Evolutionary conservation across 2,888 invertebrate genomes (phyloP).

Genomic region (Phrixothrix hirtus): DNA sequence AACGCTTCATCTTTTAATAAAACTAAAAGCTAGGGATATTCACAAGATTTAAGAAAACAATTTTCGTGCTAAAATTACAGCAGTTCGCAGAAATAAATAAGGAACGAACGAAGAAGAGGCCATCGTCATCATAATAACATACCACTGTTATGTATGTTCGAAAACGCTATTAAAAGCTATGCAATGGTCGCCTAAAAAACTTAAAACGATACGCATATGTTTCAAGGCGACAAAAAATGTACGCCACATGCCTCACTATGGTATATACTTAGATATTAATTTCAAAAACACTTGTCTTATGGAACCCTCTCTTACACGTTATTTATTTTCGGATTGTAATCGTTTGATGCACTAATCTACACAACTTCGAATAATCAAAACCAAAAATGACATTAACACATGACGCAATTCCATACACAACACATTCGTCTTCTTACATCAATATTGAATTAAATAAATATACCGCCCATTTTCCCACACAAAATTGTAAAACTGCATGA

Average conservation of each 20-base stretch:
- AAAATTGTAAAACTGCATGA: too few species aligned
- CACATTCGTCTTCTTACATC: too few species aligned
- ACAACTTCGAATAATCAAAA: too few species aligned
- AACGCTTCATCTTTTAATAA: slow-evolving; percentile 25
- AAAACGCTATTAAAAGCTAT: slow-evolving; percentile 23
- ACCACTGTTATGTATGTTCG: slow-evolving; percentile 1
- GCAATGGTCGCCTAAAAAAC: slow-evolving; percentile 22
- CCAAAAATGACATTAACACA: too few species aligned
- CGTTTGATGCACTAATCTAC: too few species aligned
- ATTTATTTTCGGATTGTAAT: too few species aligned
- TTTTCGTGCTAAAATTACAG: too few species aligned
- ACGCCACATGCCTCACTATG: slow-evolving; percentile 31
- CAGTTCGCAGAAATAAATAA: slow-evolving; percentile 8
- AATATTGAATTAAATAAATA: too few species aligned
- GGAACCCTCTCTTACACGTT: slow-evolving; percentile 7
- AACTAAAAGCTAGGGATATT: slow-evolving; percentile 22
- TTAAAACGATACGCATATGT: slow-evolving; percentile 34
- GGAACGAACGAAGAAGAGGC: slow-evolving; percentile 10
- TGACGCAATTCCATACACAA: too few species aligned
- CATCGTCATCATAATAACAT: slow-evolving; percentile 20
- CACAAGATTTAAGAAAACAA: slow-evolving; percentile 11
- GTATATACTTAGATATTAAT: slow-evolving; percentile 28
- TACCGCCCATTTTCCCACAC: too few species aligned
- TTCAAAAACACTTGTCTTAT: slow-evolving; percentile 30
- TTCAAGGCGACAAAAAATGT: slow-evolving; percentile 31